phyloP scores from a whole-genome alignment of 92 coral and sea anemone species.

The Muricea muricata region DNA sequence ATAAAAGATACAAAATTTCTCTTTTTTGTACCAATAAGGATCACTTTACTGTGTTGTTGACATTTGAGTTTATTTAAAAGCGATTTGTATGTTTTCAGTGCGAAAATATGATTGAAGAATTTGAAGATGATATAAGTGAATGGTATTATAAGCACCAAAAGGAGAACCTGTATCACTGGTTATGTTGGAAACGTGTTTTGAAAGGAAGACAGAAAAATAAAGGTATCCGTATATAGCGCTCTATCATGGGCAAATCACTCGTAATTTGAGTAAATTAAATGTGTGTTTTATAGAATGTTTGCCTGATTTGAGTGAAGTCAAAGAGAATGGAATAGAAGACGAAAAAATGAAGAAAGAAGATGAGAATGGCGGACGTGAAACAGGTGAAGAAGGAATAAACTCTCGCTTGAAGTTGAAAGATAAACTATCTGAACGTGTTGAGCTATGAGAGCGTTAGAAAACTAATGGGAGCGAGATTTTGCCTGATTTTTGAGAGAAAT shows the following conservation, averaged over 20 bases:
- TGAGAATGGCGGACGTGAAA: neutral
- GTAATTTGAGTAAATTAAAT: neutral
- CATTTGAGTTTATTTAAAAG: neutral
- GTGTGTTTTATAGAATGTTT: neutral
- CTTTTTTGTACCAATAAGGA: too few relatives aligned
- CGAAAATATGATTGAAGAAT: constrained; percentile 89
- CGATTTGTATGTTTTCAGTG: constrained; percentile 60
- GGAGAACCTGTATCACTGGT: constrained; percentile 81
- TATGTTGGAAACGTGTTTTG: constrained; percentile 82
- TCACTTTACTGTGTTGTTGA: too few relatives aligned
- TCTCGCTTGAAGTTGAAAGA: neutral
- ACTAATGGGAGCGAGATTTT: too few relatives aligned
- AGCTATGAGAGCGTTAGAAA: neutral
- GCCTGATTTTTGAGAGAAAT: neutral
- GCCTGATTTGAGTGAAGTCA: constrained; percentile 24
- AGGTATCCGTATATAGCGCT: neutral
- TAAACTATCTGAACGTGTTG: neutral
- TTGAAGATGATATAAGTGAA: constrained; percentile 83
- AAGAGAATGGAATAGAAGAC: constrained; percentile 24
- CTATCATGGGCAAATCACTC: neutral
- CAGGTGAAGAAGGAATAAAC: constrained; percentile 8
- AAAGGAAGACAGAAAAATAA: constrained; percentile 74
- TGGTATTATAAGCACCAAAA: constrained; percentile 90
- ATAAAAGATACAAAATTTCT: too few relatives aligned
- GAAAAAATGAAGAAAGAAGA: constrained; percentile 24